Evolutionary conservation across 2,888 invertebrate genomes (phyloP).

Genomic region (Romanomermis culicivorax): DNA sequence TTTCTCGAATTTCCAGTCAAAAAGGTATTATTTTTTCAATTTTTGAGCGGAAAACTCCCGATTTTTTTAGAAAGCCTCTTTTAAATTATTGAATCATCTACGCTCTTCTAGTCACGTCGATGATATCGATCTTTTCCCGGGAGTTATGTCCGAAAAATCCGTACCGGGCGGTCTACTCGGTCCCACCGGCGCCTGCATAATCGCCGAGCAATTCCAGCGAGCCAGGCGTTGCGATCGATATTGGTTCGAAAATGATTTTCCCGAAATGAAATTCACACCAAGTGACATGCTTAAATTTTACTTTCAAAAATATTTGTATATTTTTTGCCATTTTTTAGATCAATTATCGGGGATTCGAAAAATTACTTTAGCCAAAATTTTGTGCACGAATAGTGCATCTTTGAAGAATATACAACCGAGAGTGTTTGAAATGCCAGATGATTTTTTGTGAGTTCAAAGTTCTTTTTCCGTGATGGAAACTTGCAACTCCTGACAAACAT

Average conservation of each 20-base stretch:
- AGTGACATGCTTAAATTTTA: slow-evolving; percentile 12
- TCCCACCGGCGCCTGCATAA: slow-evolving; percentile 77
- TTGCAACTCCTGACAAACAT: no score
- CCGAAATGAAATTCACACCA: slow-evolving; percentile 23
- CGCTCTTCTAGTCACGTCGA: slow-evolving; percentile 57
- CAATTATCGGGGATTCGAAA: slow-evolving; percentile 66
- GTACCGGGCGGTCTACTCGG: slow-evolving; percentile 63
- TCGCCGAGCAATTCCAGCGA: slow-evolving; percentile 51
- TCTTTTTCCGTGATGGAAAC: no score
- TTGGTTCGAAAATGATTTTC: slow-evolving; percentile 46
- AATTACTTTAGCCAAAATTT: slow-evolving; percentile 50
- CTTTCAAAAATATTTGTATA: background rate
- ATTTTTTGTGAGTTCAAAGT: slow-evolving; percentile 22
- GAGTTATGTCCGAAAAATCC: slow-evolving; percentile 58
- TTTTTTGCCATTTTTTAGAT: slow-evolving; percentile 16
- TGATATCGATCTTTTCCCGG: slow-evolving; percentile 82
- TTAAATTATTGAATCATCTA: no score
- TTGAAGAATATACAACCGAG: slow-evolving; percentile 65
- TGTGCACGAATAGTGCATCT: slow-evolving; percentile 70
- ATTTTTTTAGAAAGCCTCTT: no score
- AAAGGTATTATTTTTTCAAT: no score
- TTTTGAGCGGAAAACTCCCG: no score
- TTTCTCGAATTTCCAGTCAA: no score
- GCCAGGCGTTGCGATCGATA: slow-evolving; percentile 63
- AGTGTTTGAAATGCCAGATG: slow-evolving; percentile 57